Conservation (phyloP, 1,140 invertebrate genomes). For the Camponotus floridanus region DNA sequence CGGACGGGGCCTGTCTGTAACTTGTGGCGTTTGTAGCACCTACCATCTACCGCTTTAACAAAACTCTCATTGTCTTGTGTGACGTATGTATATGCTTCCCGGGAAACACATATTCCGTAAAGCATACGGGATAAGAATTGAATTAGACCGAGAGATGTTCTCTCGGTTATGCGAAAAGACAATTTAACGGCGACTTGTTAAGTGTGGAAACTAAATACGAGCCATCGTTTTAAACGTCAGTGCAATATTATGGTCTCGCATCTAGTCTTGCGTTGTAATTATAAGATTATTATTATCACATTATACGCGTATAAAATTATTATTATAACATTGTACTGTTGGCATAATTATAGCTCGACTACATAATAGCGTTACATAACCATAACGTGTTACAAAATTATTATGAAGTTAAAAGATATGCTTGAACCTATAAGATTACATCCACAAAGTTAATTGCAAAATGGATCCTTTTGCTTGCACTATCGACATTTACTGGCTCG, state of each 20-base stretch:
- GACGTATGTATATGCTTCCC: constrained; percentile 16
- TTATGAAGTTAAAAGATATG: neutral
- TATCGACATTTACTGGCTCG: constrained; percentile 8
- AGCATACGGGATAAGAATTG: constrained; percentile 41
- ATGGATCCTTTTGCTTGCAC: constrained; percentile 9
- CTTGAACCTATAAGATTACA: neutral
- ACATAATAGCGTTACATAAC: neutral
- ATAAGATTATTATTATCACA: neutral
- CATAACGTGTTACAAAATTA: neutral
- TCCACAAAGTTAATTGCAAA: neutral
- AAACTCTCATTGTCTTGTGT: constrained; percentile 35
- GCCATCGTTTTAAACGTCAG: constrained; percentile 16
- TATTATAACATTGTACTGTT: neutral
- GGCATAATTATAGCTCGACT: neutral
- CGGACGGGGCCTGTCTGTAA: constrained; percentile 23
- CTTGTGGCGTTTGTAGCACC: constrained; percentile 1
- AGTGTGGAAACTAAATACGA: constrained; percentile 10
- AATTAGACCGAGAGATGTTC: constrained; percentile 40
- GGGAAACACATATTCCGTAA: constrained; percentile 31
- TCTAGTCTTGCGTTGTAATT: neutral
- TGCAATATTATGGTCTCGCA: constrained; percentile 3
- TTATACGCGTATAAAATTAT: neutral
- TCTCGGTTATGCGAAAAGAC: neutral
- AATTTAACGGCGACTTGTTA: constrained; percentile 47
- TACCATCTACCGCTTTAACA: constrained; percentile 20